Conservation (phyloP, 1,140 invertebrate genomes). For the Plutomurus gul region DNA sequence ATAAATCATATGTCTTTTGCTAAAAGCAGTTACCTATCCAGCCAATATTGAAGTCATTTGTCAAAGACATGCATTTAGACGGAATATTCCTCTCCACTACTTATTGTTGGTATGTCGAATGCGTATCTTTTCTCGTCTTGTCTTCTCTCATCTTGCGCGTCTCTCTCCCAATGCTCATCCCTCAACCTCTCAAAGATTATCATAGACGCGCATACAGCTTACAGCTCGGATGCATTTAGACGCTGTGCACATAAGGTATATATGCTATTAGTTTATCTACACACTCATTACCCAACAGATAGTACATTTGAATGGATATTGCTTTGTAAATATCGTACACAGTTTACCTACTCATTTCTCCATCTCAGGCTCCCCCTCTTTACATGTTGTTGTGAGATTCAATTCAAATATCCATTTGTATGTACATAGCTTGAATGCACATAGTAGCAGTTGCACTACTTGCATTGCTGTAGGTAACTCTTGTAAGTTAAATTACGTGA, state of each 20-base stretch:
- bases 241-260: neutral
- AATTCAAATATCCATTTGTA: too few relatives aligned
- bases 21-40: conserved; percentile 32
- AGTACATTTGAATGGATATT: too few relatives aligned
- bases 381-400: too few relatives aligned
- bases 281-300: too few relatives aligned
- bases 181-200: neutral
- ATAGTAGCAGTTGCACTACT: too few relatives aligned
- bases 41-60: conserved; percentile 35
- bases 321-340: too few relatives aligned
- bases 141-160: neutral
- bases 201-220: neutral
- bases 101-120: conserved; percentile 21
- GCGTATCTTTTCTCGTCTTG: neutral
- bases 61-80: conserved; percentile 29
- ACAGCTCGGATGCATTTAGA: neutral
- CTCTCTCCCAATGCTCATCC: neutral
- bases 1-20: conserved; percentile 13
- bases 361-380: too few relatives aligned
- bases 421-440: too few relatives aligned
- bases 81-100: conserved; percentile 20
- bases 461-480: too few relatives aligned
- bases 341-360: too few relatives aligned
- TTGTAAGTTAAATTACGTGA: too few relatives aligned
- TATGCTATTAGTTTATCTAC: too few relatives aligned